Conservation (phyloP, 2,113 vertebrate species). For the Fulmarus glacialis region DNA sequence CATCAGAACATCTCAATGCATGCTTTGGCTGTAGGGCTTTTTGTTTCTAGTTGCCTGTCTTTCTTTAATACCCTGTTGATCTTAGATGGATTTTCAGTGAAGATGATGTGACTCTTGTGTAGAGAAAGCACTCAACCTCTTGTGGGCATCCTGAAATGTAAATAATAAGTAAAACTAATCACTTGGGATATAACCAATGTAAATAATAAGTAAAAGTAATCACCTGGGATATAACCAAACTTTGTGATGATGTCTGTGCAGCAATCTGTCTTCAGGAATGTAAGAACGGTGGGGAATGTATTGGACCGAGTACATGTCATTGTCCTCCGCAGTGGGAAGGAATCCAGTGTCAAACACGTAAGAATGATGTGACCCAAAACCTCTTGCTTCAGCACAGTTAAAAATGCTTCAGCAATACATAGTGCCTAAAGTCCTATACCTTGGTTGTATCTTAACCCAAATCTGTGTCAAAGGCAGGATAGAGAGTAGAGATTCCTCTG, state of each 20-base stretch:
- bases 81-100: neutral
- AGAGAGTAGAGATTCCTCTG: neutral
- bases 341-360: constrained; percentile 85
- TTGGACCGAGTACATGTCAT: constrained; percentile 83
- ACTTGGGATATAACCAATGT: neutral
- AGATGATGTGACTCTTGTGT: neutral
- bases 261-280: constrained; percentile 90
- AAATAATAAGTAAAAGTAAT: neutral
- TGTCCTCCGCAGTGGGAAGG: constrained; percentile 87
- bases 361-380: constrained; percentile 54
- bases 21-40: neutral
- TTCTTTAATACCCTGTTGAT: neutral
- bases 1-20: neutral
- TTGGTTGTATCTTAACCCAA: neutral
- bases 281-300: constrained; percentile 87
- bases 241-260: constrained; percentile 53
- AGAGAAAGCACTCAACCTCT: neutral
- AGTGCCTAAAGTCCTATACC: neutral
- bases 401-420: neutral
- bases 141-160: neutral
- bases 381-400: neutral
- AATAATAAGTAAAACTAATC: neutral
- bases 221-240: neutral
- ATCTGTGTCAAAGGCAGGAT: neutral
- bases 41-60: neutral